phyloP scores from a whole-genome alignment of 2,113 vertebrate genomes.

The Noctilio leporinus region DNA sequence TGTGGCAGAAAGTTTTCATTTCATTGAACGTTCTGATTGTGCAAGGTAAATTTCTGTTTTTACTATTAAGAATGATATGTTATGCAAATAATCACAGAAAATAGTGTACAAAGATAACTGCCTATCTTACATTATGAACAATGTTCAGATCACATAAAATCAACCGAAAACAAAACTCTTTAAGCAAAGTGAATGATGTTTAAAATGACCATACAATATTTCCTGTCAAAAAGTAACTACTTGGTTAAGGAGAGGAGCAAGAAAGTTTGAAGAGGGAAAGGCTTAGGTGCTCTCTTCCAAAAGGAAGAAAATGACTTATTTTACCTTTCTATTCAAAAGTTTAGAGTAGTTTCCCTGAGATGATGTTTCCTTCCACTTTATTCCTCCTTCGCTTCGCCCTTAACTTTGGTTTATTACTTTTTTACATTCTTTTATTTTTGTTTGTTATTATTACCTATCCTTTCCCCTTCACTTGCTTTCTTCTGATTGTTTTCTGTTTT shows the following conservation, averaged over 20 bases:
- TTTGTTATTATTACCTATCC: not conserved
- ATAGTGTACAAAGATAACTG: not conserved
- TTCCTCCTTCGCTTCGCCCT: not conserved
- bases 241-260: not conserved
- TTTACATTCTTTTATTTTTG: not conserved
- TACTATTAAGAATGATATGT: not conserved
- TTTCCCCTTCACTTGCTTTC: not conserved
- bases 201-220: not conserved
- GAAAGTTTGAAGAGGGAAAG: not conserved
- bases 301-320: not conserved
- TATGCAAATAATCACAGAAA: not conserved
- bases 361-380: not conserved
- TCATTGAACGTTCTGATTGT: not conserved
- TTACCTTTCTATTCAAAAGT: not conserved
- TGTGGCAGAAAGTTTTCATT: not conserved
- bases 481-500: not conserved
- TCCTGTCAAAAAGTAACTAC: not conserved
- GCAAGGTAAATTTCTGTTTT: not conserved
- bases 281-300: not conserved
- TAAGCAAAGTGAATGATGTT: constrained; percentile 8
- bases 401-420: not conserved
- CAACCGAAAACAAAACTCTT: not conserved
- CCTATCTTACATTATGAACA: not conserved
- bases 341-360: not conserved
- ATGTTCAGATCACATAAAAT: not conserved